Evolutionary conservation across 37 sponge, comb jelly and placozoan genomes (phyloP), one percentile per base, ranked within the genome.

Genomic region (Petrosia ficiformis): DNA sequence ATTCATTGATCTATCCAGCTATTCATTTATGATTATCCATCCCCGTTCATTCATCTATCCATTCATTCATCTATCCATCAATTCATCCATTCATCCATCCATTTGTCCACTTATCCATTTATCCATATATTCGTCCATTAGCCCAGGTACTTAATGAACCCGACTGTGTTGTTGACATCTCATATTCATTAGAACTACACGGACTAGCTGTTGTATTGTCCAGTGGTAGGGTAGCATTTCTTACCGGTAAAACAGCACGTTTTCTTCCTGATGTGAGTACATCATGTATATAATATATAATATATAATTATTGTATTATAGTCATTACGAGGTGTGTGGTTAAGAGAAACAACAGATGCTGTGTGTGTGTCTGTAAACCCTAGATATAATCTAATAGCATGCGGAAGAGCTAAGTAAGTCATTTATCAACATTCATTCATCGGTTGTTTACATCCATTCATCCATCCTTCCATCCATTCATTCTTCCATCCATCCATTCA

Each of bases 261-360:
- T 65, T 67, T 26, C 81, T 80, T 10, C 77, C 87, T 26, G 37
- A 77, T 69, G 42, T 37, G 28, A 36, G 42, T 69, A 35, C 25
- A 69, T 26, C 6, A 6, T 36, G 70, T 69, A 0, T 72, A 24
- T 48, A 8, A 1, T 34, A 37, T 39, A 28, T 31, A 40, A 31
- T 77, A 11, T 25, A 3, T 44, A 26, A 37, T 37, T 61, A 22
- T 80, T 80, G 32, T 25, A 25, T 66, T 56, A 29, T 38, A 65
- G 69, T 64, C 72, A 16, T 57, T 90, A n/a, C 75, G 73, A 32
- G 93, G 82, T 10, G 84, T 88, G 70, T 92, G 89, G 85, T 34
- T 87, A 4, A 75, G 59, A 40, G 85, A 72, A 25, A 34, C 88
- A 30, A 63, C 64, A 30, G 74, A 84, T 60, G 89, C 82, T 43